phyloP scores from a whole-genome alignment of 1,140 invertebrate species.

The Papilio machaon region DNA sequence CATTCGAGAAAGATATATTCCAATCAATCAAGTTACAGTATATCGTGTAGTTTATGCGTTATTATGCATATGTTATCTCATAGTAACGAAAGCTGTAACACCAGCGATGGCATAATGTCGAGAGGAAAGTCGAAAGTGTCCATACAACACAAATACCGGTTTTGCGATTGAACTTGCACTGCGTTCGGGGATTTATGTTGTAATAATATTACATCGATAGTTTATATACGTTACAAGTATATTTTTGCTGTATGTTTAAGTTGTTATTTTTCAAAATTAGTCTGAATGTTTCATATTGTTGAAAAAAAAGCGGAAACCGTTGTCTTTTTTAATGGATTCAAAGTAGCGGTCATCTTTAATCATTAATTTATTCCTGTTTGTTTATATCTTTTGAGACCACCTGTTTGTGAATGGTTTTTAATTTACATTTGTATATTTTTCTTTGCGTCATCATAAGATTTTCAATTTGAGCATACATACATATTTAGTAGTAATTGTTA shows the following conservation, averaged over 20 bases:
- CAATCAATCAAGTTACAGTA: neutral
- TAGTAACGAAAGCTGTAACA: constrained; percentile 72
- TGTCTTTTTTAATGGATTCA: neutral
- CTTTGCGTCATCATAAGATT: neutral
- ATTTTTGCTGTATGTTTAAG: neutral
- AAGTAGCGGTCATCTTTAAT: neutral
- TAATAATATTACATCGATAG: neutral
- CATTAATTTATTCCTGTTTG: neutral
- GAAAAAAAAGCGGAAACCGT: neutral
- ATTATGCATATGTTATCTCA: constrained; percentile 62
- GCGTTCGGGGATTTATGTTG: constrained; percentile 2
- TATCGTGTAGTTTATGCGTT: neutral
- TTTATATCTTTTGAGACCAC: neutral
- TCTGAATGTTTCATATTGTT: neutral
- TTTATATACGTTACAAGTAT: neutral
- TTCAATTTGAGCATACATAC: too few species aligned
- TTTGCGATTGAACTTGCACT: constrained; percentile 37
- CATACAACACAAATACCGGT: constrained; percentile 55
- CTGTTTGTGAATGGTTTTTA: neutral
- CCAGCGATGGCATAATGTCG: constrained; percentile 67
- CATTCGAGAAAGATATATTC: neutral
- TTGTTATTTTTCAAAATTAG: neutral
- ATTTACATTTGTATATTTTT: neutral
- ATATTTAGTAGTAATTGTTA: too few species aligned
- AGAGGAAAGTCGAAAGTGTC: constrained; percentile 73